Base-by-base conservation (phyloP, 1,140 invertebrate genomes). In the Argopecten irradians region DNA sequence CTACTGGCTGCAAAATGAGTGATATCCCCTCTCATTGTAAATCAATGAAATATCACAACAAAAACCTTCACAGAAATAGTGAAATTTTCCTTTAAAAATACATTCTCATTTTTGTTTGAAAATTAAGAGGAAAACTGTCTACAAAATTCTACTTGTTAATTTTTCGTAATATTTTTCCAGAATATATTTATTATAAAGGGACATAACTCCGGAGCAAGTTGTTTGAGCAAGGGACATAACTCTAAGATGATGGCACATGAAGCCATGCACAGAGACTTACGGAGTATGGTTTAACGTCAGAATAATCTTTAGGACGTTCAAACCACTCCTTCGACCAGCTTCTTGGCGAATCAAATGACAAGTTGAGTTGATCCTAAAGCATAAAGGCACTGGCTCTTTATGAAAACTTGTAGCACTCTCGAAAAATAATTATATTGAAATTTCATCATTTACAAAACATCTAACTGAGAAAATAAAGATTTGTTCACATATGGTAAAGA, bases 311-410 rank as follows among this genome's bases (percentile, higher is more conserved):
- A 3, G 55, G 22, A 71, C 55, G 55, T 71, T 71, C 55, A 71
- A 71, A 71, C 55, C 55, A 71, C 22, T 71, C 55, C 55, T 28
- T 71, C 55, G 55, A 71, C 55, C 55, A 71, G 55, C 55, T 71
- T 71, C 55, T 71, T 28, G 55, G 55, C 55, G 55, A 71, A 28
- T 71, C 55, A 71, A 71, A 71, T 71, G 55, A 71, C 28, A 71
- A 28, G 55, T 71, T 71, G 8, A 71, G n/a, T n/a, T 71, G 55
- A n/a, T 71, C 55, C 55, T 71, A 71, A 1, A 71, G 55, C 55
- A 71, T n/a, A 71, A 71, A 71, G 55, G 55, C 55, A 71, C n/a
- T 28, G 22, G 55, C 55, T 16, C 7, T 28, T 71, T 71, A 71
- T 16, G 22, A 71, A 71, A 5, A 71, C 22, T 13, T 13, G 5